Evolutionary conservation across 2,888 invertebrate genomes (phyloP), one percentile per base, ranked within the genome.

Genomic region (Thymelicus acteon): DNA sequence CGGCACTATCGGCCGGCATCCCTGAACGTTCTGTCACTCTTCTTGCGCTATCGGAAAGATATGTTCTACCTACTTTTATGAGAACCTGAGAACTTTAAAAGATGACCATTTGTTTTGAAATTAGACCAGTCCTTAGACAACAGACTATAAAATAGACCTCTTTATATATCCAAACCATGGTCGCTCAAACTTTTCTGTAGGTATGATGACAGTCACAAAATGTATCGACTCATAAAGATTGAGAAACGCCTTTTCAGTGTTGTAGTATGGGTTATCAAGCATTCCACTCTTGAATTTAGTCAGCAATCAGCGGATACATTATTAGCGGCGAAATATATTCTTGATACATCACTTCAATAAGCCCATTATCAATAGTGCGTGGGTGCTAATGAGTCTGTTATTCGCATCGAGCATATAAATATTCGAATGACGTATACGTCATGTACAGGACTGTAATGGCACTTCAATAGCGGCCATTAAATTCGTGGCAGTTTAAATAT

Each of bases 1-100:
- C 90, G 82, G 82, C 79, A 91, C 91, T 91, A 92, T 92, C 89
- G 89, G 86, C 76, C 31, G 31, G 86, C 82, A 86, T 90, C 90
- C 89, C 79, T 78, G 83, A 90, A 89, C 87, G 80, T 81, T 81
- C 81, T 81, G 80, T 82, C 81, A 84, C 81, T 81, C 83, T 75
- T 81, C 83, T 75, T 76, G 75, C 77, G 74, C 75, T 82, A 83
- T 84, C 82, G 80, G 80, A 76, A 73, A 75, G 77, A 81, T 78
- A 79, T 82, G 73, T 72, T 72, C 60, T 64, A 52, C 71, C 60
- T 64, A 52, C 71, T 72, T 74, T 73, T 57, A 3, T 13, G 31
- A 19, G 12, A 12, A 44, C 10, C 44, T 39, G n/a, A 37, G 6
- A 58, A 58, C 58, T 13, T 37, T 6, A 8, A 58, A 58, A 39